A percentile compares a stretch with the other conserved stretches of the same genome.
phyloP scores from a whole-genome alignment of 2,888 invertebrate genomes.

The Pollenia angustigena region DNA sequence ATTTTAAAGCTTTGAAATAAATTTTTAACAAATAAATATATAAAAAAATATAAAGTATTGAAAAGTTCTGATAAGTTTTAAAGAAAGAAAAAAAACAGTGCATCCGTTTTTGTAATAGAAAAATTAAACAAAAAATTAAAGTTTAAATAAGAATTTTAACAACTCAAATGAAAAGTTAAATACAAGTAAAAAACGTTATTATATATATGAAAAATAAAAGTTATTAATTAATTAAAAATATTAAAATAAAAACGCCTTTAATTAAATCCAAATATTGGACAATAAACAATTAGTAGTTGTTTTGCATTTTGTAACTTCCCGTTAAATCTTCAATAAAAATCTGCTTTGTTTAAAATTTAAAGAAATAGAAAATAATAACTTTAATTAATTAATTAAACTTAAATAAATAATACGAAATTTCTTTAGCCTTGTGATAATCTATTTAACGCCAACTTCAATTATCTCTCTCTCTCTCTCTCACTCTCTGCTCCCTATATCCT shows the following conservation, averaged over 20 bases:
- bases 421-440: constrained; percentile 38
- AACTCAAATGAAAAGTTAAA: constrained; percentile 21
- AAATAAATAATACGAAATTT: not conserved
- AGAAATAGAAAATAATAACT: constrained; percentile 8
- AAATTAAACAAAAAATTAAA: not conserved
- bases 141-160: constrained; percentile 11
- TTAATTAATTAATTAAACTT: too few relatives aligned
- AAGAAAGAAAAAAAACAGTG: constrained; percentile 14
- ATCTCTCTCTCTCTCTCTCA: constrained; percentile 13
- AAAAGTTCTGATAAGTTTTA: constrained; percentile 1
- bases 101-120: not conserved
- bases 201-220: constrained; percentile 15
- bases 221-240: constrained; percentile 15
- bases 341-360: not conserved
- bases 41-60: not conserved
- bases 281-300: not conserved
- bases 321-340: not conserved
- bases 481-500: not conserved
- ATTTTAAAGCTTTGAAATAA: not conserved
- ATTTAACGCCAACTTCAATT: too few relatives aligned
- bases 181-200: constrained; percentile 32
- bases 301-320: constrained; percentile 22
- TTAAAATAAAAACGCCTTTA: not conserved
- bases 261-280: not conserved
- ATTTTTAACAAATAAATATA: constrained; percentile 13